Percentiles rank a stretch among this genome's conserved stretches.
Evolutionary conservation across 2,113 vertebrate genomes (phyloP).

Genomic region (Glaucomys volans): DNA sequence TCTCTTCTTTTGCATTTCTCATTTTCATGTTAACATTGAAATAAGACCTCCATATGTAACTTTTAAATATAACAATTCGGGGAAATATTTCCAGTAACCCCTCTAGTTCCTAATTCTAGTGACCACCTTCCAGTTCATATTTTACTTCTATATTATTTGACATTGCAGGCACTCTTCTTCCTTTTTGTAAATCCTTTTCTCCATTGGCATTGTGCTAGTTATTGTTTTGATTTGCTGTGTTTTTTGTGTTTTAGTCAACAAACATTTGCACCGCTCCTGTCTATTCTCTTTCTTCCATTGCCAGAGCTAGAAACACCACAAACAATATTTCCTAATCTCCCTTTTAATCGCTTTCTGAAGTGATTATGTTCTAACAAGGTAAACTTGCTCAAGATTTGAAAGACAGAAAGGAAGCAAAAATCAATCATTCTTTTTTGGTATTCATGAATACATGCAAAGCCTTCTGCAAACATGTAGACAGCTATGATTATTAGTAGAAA

Average conservation of each 20-base stretch:
- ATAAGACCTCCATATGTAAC: background rate
- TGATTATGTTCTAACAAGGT: background rate
- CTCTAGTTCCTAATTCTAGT: background rate
- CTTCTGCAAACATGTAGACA: background rate
- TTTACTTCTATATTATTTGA: background rate
- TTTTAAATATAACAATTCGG: background rate
- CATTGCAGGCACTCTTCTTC: background rate
- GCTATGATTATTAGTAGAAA: background rate
- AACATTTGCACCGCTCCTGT: background rate
- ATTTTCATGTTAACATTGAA: background rate
- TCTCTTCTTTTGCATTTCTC: background rate
- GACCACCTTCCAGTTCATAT: background rate
- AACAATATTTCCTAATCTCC: background rate
- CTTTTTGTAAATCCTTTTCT: background rate
- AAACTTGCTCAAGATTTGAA: background rate
- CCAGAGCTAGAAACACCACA: background rate
- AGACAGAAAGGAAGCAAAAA: constrained; percentile 23
- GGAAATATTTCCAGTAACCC: background rate
- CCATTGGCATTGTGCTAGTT: background rate
- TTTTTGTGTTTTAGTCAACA: background rate
- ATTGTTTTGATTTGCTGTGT: background rate
- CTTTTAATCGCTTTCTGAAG: background rate
- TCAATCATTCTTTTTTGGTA: background rate
- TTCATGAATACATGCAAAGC: background rate
- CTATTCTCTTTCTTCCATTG: background rate